phyloP scores from a whole-genome alignment of 2,888 invertebrate genomes.

The Patella caerulea region DNA sequence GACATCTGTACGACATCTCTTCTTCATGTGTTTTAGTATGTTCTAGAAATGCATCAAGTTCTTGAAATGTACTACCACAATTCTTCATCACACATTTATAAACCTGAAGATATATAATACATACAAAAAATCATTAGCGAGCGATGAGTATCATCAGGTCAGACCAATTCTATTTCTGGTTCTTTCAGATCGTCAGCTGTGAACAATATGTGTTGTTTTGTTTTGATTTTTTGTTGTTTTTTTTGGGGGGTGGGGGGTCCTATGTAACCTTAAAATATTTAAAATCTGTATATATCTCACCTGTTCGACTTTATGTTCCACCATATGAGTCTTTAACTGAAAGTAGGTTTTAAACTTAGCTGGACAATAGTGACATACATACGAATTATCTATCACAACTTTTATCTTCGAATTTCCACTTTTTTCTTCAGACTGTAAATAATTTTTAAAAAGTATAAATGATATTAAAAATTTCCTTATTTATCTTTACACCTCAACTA shows the following conservation, averaged over 20 bases:
- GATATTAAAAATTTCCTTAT: too few species aligned
- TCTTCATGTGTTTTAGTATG: constrained; percentile 75
- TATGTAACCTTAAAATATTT: neutral
- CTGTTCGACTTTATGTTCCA: constrained; percentile 73
- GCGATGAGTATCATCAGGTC: too few species aligned
- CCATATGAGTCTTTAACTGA: constrained; percentile 74
- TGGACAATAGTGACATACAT: constrained; percentile 74
- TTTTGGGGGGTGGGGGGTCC: too few species aligned
- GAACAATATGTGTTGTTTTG: too few species aligned
- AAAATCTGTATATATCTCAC: constrained; percentile 51
- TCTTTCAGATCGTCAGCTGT: too few species aligned
- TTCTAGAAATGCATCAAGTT: constrained; percentile 77
- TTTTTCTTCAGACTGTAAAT: neutral
- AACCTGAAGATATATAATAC: too few species aligned
- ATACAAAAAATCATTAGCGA: too few species aligned
- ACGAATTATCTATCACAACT: constrained; percentile 73
- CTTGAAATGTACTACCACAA: constrained; percentile 77
- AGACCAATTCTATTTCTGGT: too few species aligned
- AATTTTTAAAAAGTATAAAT: too few species aligned
- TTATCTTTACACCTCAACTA: too few species aligned
- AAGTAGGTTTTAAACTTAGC: constrained; percentile 72
- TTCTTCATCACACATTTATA: constrained; percentile 77
- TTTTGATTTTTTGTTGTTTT: too few species aligned
- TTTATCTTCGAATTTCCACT: constrained; percentile 43
- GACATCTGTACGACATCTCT: constrained; percentile 78